Evolutionary conservation across 2,113 vertebrate species (phyloP).

Genomic region (Clupea harengus): DNA sequence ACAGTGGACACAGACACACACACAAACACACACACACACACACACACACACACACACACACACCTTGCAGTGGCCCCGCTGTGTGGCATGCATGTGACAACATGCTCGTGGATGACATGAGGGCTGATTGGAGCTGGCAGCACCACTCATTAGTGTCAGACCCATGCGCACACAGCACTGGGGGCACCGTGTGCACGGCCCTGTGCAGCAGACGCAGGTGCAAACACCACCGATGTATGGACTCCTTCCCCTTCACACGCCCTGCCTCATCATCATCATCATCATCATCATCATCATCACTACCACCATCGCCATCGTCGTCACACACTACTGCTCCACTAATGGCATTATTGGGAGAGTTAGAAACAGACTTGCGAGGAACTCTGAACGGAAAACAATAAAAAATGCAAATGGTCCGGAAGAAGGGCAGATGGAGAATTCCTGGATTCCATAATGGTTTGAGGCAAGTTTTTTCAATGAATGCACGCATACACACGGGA

Average conservation of each 20-base stretch:
- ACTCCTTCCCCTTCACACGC: not conserved
- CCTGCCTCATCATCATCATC: not conserved
- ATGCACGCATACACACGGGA: not conserved
- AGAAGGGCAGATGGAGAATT: not conserved
- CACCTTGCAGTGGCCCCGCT: not conserved
- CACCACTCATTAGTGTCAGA: slow-evolving; percentile 19
- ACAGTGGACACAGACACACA: not conserved
- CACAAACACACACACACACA: not conserved
- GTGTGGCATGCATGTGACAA: slow-evolving; percentile 27
- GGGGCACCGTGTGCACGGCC: not conserved
- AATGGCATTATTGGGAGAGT: not conserved
- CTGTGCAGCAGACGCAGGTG: not conserved
- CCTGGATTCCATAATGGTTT: not conserved
- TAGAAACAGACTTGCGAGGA: not conserved
- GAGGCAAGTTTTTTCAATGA: not conserved
- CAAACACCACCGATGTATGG: not conserved
- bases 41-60: not conserved
- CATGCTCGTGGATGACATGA: slow-evolving; percentile 9
- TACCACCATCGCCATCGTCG: not conserved
- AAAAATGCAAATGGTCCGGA: no score
- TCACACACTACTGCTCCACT: not conserved
- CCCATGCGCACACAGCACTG: not conserved
- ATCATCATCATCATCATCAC: not conserved
- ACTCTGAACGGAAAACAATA: not conserved
- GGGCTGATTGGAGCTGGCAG: slow-evolving; percentile 19